Percentiles rank a stretch among this genome's conserved stretches.
phyloP scores from a whole-genome alignment of 2,888 invertebrate genomes.

The Platycheirus rosarum region DNA sequence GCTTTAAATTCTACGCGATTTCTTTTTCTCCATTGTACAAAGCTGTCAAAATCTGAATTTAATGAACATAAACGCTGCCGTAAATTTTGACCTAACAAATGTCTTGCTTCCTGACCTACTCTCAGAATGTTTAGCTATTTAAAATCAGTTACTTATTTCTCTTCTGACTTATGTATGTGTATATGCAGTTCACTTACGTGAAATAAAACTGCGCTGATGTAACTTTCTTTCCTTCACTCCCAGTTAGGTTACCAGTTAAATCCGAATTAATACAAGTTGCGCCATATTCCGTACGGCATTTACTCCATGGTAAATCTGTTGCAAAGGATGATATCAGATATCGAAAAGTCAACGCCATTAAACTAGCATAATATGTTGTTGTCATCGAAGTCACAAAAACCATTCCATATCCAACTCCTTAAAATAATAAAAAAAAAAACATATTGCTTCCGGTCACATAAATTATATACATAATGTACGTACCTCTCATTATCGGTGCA shows the following conservation, averaged over 20 bases:
- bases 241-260: constrained; percentile 44
- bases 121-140: too few relatives aligned
- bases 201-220: constrained; percentile 83
- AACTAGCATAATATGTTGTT: constrained; percentile 86
- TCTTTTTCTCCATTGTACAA: too few relatives aligned
- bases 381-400: constrained; percentile 84
- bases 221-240: constrained; percentile 74
- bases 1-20: too few relatives aligned
- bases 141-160: too few relatives aligned
- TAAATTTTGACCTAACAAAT: too few relatives aligned
- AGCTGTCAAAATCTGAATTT: too few relatives aligned
- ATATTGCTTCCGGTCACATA: too few relatives aligned
- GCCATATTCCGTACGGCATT: constrained; percentile 33
- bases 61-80: too few relatives aligned
- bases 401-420: constrained; percentile 82
- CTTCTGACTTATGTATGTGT: too few relatives aligned
- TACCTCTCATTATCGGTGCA: constrained; percentile 86
- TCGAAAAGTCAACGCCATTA: constrained; percentile 87
- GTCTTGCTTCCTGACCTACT: too few relatives aligned
- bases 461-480: too few relatives aligned
- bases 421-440: neutral
- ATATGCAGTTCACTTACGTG: too few relatives aligned
- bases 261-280: constrained; percentile 47
- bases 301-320: constrained; percentile 85
- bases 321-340: constrained; percentile 86